Evolutionary conservation across 2,113 vertebrate species (phyloP).

Genomic region (Terrapene triunguis): DNA sequence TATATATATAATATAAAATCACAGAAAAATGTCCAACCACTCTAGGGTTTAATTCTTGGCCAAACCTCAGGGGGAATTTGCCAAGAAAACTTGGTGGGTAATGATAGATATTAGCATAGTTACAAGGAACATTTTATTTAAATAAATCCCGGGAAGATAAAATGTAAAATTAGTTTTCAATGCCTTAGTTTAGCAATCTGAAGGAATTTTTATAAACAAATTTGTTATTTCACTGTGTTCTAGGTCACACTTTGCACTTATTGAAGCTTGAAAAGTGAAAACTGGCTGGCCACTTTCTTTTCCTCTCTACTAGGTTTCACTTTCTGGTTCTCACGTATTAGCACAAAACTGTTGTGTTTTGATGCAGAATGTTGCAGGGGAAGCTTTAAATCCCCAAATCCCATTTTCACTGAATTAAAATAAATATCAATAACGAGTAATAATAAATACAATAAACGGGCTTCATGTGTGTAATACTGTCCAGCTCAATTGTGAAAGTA

Average conservation of each 20-base stretch:
- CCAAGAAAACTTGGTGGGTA: neutral
- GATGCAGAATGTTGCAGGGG: neutral
- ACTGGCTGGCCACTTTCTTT: neutral
- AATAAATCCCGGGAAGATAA: neutral
- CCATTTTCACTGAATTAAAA: neutral
- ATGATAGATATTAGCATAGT: neutral
- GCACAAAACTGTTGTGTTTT: neutral
- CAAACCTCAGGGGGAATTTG: neutral
- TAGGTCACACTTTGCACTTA: neutral
- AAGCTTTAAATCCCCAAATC: neutral
- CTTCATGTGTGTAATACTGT: neutral
- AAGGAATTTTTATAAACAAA: neutral
- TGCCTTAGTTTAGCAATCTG: neutral
- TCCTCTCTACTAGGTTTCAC: neutral
- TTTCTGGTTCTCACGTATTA: neutral
- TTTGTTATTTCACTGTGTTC: neutral
- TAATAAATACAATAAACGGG: neutral
- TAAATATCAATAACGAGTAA: neutral
- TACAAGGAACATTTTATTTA: neutral
- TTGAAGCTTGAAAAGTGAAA: neutral
- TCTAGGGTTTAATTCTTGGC: slow-evolving; percentile 1
- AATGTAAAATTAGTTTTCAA: neutral
- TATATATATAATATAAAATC: neutral
- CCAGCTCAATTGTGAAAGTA: neutral
- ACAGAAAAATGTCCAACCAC: neutral